Base-by-base conservation (phyloP, 2,888 invertebrate species). In the Dasypolia templi region DNA sequence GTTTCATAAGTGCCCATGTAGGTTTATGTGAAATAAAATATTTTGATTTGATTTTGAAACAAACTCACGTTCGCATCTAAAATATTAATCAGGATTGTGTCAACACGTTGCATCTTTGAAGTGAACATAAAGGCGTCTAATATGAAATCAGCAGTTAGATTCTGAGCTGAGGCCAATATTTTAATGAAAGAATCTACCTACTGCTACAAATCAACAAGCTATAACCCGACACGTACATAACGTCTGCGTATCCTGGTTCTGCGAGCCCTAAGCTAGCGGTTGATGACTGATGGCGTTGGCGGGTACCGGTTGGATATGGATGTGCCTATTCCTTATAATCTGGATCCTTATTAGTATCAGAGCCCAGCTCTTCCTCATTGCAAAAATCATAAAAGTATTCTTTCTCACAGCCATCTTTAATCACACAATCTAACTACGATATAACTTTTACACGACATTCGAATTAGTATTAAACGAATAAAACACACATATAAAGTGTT, bases 391-490 rank as follows among this genome's bases (percentile, higher is more conserved):
- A 3, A 51, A 35, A 59, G 14, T 12, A 1, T 32, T n/a, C 29
- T 44, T 65, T 35, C 44, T 65, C 11, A 22, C 32, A 44, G 11
- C 17, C 14, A 26, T 58, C 53, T 39, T 65, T 51, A 46, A 55
- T 81, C 58, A 55, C 17, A 65, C 42, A 51, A 68, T 77, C 49
- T 61, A 29, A 61, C n/a, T 46, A 22, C 29, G 26, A 66, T 62
- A 51, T 53, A 56, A 46, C 5, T 51, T 26, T 11, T 39, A 62
- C 66, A 69, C 44, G 53, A 62, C 53, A 78, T 78, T 82, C 35
- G 77, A 59, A 82, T 77, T 68, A 82, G 64, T 72, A 71, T 65
- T 73, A 58, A 80, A 59, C 49, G 58, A 79, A 81, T 65, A 81
- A 74, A 79, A 62, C 75, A 12, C 53, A 53, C 64, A 68, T 63